Base-by-base conservation (phyloP, 2,888 invertebrate genomes). In the Campoletis raptor region DNA sequence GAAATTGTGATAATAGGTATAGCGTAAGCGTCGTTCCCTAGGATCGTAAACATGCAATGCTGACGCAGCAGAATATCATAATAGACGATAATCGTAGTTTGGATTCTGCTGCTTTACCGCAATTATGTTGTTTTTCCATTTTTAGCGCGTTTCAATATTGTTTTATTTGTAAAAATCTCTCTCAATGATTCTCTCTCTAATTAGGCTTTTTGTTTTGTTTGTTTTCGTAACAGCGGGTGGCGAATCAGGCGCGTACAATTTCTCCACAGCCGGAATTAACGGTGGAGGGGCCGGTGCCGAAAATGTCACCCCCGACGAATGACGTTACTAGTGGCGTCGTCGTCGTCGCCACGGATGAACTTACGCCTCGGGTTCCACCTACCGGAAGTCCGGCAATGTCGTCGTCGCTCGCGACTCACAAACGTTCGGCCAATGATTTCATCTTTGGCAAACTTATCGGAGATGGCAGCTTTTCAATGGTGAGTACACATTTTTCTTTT, bases 381-480 rank as follows among this genome's bases (percentile, higher is more conserved):
- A 94, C 95, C 86, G 92, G 94, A 88, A 94, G 95, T 85, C 93
- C 94, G 89, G 93, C 95, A 79, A 93, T 95, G 48, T 94, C 93
- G 74, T 90, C 89, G 89, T 90, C 87, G 69, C 87, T 86, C 81
- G 93, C 96, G 70, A 95, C 96, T 74, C 94, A 92, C 85, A 98
- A 97, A 93, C 96, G 97, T 91, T 96, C 96, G 30, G 96, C 98
- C 81, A 97, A 97, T 93, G 99, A 99, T 95, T 99, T 98, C 94
- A 97, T 98, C 92, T 99, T 99, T 95, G 98, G 98, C 84, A 98
- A 98, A 95, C 96, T 98, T 88, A 97, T 99, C 91, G 99, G 99
- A 88, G 99, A 99, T 95, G 99, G 99, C 89, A 99, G 99, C 94
- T 99, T 98, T 94, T 99, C 99, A 92, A 98, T 98, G 86, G 99